A percentile compares a stretch with the other conserved stretches of the same genome.
Evolutionary conservation across 2,888 invertebrate genomes (phyloP).

Genomic region (Hetaerina titia): DNA sequence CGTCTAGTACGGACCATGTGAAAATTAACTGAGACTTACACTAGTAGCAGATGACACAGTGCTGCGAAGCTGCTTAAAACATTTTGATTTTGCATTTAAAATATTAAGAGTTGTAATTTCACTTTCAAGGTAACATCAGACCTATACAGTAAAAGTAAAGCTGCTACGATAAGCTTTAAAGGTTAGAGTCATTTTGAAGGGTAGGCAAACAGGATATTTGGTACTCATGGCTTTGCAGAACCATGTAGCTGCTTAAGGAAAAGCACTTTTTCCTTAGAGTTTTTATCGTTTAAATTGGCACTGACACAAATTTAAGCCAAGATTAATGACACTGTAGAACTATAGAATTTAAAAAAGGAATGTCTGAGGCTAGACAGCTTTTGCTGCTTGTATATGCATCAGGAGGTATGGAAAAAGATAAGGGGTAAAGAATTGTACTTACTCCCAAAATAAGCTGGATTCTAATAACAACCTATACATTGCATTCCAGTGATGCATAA

Average conservation of each 20-base stretch:
- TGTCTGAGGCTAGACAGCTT: slow-evolving; percentile 39
- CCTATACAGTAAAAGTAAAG: background rate
- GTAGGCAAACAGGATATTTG: slow-evolving; percentile 18
- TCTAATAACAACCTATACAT: background rate
- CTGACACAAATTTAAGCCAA: slow-evolving; percentile 14
- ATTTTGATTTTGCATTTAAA: too few relatives aligned
- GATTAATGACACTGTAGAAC: slow-evolving; percentile 13
- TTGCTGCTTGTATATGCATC: slow-evolving; percentile 33
- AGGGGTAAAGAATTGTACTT: background rate
- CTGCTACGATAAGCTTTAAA: too few relatives aligned
- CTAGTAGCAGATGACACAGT: too few relatives aligned
- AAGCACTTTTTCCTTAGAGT: slow-evolving; percentile 22
- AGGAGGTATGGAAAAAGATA: slow-evolving; percentile 52
- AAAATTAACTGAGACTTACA: too few relatives aligned
- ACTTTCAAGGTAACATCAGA: background rate
- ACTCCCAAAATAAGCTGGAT: background rate
- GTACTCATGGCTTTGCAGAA: slow-evolving; percentile 41
- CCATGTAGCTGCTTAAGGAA: slow-evolving; percentile 30
- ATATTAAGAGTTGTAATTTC: too few relatives aligned
- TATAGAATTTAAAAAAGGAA: slow-evolving; percentile 23
- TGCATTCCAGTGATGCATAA: slow-evolving; percentile 45
- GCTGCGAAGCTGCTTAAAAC: too few relatives aligned
- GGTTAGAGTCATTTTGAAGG: background rate
- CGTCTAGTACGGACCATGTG: too few relatives aligned
- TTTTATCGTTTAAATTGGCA: slow-evolving; percentile 15